A percentile compares a stretch with the other conserved stretches of the same genome.
phyloP scores from a whole-genome alignment of 1,140 invertebrate species.

The Lordiphosa collinella region DNA sequence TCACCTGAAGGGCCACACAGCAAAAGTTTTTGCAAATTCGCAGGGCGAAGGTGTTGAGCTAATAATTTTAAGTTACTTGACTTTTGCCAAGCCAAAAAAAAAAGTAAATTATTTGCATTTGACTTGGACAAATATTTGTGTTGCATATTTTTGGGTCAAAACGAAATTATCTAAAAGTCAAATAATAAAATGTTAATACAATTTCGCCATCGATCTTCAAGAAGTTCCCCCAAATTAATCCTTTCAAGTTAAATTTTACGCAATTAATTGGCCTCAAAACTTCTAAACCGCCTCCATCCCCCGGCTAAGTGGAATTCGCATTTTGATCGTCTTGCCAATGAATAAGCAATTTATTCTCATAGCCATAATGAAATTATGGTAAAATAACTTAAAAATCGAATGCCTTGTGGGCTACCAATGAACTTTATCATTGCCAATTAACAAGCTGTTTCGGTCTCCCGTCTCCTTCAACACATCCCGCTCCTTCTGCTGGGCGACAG shows the following conservation, averaged over 20 bases:
- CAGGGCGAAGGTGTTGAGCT: conserved; percentile 8
- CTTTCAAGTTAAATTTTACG: no score
- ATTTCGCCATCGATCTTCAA: no score
- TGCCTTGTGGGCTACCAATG: conserved; percentile 4
- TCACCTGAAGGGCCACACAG: conserved; percentile 7
- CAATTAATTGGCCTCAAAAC: no score
- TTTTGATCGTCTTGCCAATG: no score
- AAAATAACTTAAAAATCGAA: conserved; percentile 8
- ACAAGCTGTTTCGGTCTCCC: conserved; percentile 1
- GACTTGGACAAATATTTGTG: conserved; percentile 8
- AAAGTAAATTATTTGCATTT: conserved; percentile 2
- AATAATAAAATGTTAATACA: no score
- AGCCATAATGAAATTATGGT: conserved; percentile 3
- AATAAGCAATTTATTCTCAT: no score
- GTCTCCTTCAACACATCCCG: not conserved
- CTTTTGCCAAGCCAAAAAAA: not conserved
- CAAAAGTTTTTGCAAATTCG: conserved; percentile 5
- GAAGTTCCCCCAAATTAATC: no score
- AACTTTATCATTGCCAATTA: conserved; percentile 10
- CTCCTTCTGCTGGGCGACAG: not conserved
- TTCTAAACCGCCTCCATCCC: no score
- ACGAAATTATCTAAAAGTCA: no score
- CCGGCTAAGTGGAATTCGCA: no score
- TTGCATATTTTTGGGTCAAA: conserved; percentile 2
- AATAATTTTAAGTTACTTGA: conserved; percentile 12